Evolutionary conservation across 53 echinoderm and acorn worm species (phyloP).

Genomic region (Astropecten irregularis): DNA sequence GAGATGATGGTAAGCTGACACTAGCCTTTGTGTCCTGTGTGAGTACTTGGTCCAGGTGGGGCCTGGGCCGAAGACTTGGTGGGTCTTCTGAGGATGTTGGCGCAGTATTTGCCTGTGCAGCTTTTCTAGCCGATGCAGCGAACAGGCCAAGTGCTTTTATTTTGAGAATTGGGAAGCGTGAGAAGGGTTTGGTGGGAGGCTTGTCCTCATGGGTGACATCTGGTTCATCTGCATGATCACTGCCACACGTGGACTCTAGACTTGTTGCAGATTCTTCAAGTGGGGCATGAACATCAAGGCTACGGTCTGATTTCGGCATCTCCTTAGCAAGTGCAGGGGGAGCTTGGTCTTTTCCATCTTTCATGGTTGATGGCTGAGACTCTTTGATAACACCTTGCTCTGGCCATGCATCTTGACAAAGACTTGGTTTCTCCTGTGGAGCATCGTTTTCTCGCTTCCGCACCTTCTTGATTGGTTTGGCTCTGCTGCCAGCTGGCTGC

Average conservation of each 20-base stretch:
- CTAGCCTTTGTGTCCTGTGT: conserved; percentile 12
- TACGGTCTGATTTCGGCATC: too few species aligned
- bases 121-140: conserved; percentile 53
- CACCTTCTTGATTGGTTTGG: too few species aligned
- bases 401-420: background rate
- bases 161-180: conserved; percentile 68
- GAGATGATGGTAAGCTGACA: conserved; percentile 51
- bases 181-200: conserved; percentile 20
- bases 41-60: background rate
- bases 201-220: background rate
- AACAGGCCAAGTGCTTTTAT: conserved; percentile 79
- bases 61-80: background rate
- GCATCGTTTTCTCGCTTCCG: background rate
- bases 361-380: too few species aligned
- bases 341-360: too few species aligned
- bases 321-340: too few species aligned
- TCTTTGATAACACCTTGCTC: background rate
- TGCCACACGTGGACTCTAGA: too few species aligned
- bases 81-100: background rate
- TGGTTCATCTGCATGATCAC: background rate
- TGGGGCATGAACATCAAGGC: too few species aligned
- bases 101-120: background rate
- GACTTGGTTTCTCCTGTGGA: background rate
- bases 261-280: too few species aligned
- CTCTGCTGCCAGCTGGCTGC: too few species aligned